Evolutionary conservation across 1,140 invertebrate genomes (phyloP).

Genomic region (Aphis gossypii): DNA sequence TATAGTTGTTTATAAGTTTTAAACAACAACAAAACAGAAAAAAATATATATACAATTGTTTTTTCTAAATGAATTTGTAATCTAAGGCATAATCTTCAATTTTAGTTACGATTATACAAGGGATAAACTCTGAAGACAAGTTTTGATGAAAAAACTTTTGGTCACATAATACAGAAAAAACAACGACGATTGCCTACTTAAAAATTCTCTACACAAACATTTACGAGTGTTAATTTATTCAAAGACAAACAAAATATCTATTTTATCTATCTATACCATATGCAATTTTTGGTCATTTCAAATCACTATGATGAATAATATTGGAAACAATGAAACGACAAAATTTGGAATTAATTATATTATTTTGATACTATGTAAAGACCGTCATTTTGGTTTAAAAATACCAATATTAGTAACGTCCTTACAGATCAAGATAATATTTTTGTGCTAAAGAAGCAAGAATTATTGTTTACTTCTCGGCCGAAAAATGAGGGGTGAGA

Average conservation of each 20-base stretch:
- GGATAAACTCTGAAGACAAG: background rate
- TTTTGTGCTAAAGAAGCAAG: no score
- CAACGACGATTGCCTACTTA: background rate
- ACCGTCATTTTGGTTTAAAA: background rate
- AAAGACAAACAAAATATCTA: background rate
- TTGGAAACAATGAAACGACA: background rate
- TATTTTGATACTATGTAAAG: background rate
- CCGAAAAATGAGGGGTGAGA: no score
- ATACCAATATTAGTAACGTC: background rate
- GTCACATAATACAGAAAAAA: background rate
- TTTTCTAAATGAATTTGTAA: background rate
- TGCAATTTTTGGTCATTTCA: background rate
- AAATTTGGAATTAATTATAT: background rate
- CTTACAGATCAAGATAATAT: no score
- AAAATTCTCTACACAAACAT: background rate
- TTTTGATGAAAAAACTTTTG: slow-evolving; percentile 40
- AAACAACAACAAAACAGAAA: background rate
- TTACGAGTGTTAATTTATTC: background rate
- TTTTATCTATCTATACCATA: background rate
- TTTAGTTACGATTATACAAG: background rate
- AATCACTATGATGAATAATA: background rate
- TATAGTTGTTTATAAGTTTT: background rate
- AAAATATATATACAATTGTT: background rate
- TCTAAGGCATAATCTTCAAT: background rate
- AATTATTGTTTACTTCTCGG: no score